Evolutionary conservation across 2,888 invertebrate species (phyloP).

Genomic region (Tortricodes alternella): DNA sequence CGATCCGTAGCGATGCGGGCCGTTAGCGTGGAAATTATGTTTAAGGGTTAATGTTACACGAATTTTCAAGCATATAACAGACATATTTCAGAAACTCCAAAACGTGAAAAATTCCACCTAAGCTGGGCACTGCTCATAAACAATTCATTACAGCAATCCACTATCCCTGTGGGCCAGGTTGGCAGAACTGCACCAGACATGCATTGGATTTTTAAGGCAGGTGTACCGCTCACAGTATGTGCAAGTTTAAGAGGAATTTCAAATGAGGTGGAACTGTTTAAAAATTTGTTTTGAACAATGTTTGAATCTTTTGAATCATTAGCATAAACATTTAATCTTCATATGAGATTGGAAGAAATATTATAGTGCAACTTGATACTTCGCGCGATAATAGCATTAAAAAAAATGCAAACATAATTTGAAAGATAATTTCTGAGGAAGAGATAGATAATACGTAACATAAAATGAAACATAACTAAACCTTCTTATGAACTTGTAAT

Average conservation of each 20-base stretch:
- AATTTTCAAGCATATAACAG: neutral
- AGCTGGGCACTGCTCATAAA: slow-evolving; percentile 12
- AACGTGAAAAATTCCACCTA: slow-evolving; percentile 17
- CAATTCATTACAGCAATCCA: slow-evolving; percentile 28
- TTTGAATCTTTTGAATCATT: neutral
- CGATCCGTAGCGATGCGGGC: too few species aligned
- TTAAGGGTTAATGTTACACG: too few species aligned
- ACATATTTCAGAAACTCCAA: neutral
- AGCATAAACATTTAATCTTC: too few species aligned
- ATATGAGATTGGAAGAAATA: too few species aligned
- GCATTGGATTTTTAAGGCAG: slow-evolving; percentile 19
- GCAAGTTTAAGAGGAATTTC: neutral
- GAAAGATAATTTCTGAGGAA: too few species aligned
- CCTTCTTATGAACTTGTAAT: too few species aligned
- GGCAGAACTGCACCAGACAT: neutral
- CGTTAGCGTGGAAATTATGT: too few species aligned
- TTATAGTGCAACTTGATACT: too few species aligned
- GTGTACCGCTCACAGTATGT: neutral
- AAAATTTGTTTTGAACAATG: neutral
- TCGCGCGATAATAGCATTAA: too few species aligned
- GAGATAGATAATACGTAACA: too few species aligned
- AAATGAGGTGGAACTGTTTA: neutral
- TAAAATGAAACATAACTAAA: too few species aligned
- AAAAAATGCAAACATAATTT: too few species aligned
- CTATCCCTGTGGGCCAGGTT: slow-evolving; percentile 8